Conservation (phyloP, 2,888 invertebrate species). For the Cheilosia soror region DNA sequence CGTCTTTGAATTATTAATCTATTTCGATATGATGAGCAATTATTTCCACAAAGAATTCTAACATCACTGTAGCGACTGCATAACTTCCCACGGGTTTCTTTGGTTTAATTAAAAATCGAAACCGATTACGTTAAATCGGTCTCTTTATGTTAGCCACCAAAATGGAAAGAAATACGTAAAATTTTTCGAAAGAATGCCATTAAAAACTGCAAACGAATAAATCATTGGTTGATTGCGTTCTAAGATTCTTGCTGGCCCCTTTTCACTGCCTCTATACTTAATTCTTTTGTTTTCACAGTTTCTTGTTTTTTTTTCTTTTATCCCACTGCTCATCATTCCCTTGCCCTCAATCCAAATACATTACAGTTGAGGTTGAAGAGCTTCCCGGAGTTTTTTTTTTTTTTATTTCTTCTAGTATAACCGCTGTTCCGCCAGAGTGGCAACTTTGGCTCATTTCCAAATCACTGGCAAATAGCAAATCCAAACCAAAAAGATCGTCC, state of each 20-base stretch:
- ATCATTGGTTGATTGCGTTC: slow-evolving; percentile 69
- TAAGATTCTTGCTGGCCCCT: slow-evolving; percentile 31
- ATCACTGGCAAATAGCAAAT: slow-evolving; percentile 72
- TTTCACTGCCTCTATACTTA: slow-evolving; percentile 29
- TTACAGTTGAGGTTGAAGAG: slow-evolving; percentile 62
- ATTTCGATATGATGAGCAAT: no score
- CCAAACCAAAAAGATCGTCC: slow-evolving; percentile 55
- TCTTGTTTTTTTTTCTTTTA: slow-evolving; percentile 18
- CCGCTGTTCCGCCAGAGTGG: slow-evolving; percentile 64
- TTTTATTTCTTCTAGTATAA: slow-evolving; percentile 46
- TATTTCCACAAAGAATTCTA: no score
- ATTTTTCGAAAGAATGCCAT: slow-evolving; percentile 50
- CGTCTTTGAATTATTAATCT: no score
- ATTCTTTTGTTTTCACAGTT: slow-evolving; percentile 57
- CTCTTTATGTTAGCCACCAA: slow-evolving; percentile 24
- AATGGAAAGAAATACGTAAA: slow-evolving; percentile 8
- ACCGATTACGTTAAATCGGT: slow-evolving; percentile 59
- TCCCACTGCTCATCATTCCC: slow-evolving; percentile 59
- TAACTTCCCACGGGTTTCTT: background rate
- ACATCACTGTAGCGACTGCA: background rate
- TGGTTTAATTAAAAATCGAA: slow-evolving; percentile 57
- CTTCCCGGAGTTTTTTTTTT: slow-evolving; percentile 9
- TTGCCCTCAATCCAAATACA: slow-evolving; percentile 59
- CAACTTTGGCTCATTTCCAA: slow-evolving; percentile 73
- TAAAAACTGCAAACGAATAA: slow-evolving; percentile 66